Evolutionary conservation across 2,888 invertebrate genomes (phyloP).

Genomic region (Apamea anceps): DNA sequence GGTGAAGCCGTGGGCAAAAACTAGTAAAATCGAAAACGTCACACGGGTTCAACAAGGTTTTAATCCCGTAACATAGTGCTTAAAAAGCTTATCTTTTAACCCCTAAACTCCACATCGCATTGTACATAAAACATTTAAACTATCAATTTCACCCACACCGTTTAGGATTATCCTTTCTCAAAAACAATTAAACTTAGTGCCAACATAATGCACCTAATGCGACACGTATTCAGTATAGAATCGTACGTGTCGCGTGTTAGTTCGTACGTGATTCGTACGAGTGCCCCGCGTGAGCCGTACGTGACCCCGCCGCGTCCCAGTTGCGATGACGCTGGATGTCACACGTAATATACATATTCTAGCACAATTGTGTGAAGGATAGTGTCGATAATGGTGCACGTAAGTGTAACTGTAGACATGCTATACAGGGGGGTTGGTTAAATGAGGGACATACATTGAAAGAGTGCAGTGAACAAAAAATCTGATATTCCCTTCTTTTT

Average conservation of each 20-base stretch:
- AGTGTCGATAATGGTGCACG: conserved; percentile 13
- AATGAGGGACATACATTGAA: background rate
- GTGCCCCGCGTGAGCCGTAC: conserved; percentile 33
- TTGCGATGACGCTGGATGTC: conserved; percentile 38
- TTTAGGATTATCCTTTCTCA: conserved; percentile 36
- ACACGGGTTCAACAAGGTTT: background rate
- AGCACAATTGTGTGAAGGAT: conserved; percentile 19
- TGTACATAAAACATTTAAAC: conserved; percentile 24
- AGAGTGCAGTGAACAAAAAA: background rate
- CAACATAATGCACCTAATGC: conserved; percentile 58
- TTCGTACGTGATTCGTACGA: conserved; percentile 44
- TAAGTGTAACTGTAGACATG: conserved; percentile 6
- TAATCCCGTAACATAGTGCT: background rate
- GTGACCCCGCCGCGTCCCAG: conserved; percentile 48
- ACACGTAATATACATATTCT: conserved; percentile 40
- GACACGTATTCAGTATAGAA: conserved; percentile 54
- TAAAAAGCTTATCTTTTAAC: background rate
- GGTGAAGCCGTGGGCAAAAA: too few relatives aligned
- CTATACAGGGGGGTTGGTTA: background rate
- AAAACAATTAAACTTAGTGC: conserved; percentile 55
- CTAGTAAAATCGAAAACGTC: background rate
- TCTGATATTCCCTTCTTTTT: too few relatives aligned
- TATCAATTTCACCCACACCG: conserved; percentile 4
- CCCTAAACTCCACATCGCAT: background rate
- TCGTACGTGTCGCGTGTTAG: conserved; percentile 48